Conservation (phyloP, 2,888 invertebrate genomes). For the Melieria picta region DNA sequence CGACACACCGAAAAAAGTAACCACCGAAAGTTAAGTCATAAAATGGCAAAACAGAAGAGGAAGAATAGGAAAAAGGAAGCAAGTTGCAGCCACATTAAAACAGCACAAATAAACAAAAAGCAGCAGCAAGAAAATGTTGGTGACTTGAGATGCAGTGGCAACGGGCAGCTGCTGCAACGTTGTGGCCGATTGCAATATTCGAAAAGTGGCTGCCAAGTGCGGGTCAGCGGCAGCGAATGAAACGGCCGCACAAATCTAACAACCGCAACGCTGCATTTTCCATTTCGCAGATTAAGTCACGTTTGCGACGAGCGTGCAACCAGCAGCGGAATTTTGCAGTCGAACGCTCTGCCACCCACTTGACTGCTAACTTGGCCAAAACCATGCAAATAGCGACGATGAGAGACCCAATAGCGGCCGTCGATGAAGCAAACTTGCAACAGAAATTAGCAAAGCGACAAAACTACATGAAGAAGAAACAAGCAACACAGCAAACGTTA, state of each 20-base stretch:
- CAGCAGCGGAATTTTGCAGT: too few species aligned
- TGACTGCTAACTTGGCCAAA: too few species aligned
- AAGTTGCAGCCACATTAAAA: neutral
- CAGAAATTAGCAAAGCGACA: conserved; percentile 1
- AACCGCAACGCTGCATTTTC: too few species aligned
- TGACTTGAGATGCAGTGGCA: neutral
- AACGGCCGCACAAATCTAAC: too few species aligned
- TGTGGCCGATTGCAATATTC: neutral
- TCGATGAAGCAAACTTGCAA: too few species aligned
- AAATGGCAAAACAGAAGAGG: too few species aligned
- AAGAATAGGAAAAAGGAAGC: neutral
- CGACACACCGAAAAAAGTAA: neutral
- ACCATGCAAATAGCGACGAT: too few species aligned
- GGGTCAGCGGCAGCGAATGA: neutral
- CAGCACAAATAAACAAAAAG: neutral
- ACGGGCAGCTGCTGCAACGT: neutral
- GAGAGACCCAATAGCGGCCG: too few species aligned
- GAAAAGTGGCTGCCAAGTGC: neutral
- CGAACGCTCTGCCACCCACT: too few species aligned
- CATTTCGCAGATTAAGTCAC: too few species aligned
- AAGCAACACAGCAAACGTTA: too few species aligned
- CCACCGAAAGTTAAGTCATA: neutral
- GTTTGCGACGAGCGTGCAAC: too few species aligned
- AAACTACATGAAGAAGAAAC: conserved; percentile 8
- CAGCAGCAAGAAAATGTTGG: neutral